These are phyloP conservation scores for Agrotis exclamationis DNA, from an alignment of 2,888 invertebrate species.

Conservation along the genomic window DNA sequence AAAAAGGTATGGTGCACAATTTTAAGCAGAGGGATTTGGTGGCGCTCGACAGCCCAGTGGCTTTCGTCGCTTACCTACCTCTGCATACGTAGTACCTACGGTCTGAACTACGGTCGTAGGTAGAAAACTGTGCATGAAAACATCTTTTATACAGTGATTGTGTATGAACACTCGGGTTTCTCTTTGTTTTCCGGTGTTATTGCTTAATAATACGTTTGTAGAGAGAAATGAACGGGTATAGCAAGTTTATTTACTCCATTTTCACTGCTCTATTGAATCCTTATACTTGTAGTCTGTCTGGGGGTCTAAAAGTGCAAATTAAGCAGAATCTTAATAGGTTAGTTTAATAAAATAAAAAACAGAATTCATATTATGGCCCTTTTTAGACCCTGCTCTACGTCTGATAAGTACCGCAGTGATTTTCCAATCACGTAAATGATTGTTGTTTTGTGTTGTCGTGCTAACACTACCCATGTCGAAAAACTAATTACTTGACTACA, in stretches of 20 bases:
- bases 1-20: slow-evolving; percentile 88
- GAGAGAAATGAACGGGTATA: too few relatives aligned
- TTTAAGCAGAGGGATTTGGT: slow-evolving; percentile 90
- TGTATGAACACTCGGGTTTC: not conserved
- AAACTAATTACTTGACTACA: too few relatives aligned
- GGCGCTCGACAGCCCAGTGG: slow-evolving; percentile 74
- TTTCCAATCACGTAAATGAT: too few relatives aligned
- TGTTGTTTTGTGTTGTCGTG: too few relatives aligned
- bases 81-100: slow-evolving; percentile 66
- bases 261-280: not conserved
- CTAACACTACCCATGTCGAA: too few relatives aligned
- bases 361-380: too few relatives aligned
- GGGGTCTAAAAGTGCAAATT: too few relatives aligned
- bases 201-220: not conserved
- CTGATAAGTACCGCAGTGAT: too few relatives aligned
- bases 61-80: slow-evolving; percentile 71
- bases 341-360: too few relatives aligned
- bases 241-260: not conserved
- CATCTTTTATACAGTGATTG: slow-evolving; percentile 35
- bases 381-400: too few relatives aligned
- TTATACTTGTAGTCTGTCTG: not conserved
- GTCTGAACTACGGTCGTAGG: slow-evolving; percentile 16
- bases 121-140: slow-evolving; percentile 27
- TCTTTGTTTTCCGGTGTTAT: slow-evolving; percentile 9
- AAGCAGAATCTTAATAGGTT: too few relatives aligned